Conservation (phyloP, 1,140 invertebrate species). For the Bombus balteatus region DNA sequence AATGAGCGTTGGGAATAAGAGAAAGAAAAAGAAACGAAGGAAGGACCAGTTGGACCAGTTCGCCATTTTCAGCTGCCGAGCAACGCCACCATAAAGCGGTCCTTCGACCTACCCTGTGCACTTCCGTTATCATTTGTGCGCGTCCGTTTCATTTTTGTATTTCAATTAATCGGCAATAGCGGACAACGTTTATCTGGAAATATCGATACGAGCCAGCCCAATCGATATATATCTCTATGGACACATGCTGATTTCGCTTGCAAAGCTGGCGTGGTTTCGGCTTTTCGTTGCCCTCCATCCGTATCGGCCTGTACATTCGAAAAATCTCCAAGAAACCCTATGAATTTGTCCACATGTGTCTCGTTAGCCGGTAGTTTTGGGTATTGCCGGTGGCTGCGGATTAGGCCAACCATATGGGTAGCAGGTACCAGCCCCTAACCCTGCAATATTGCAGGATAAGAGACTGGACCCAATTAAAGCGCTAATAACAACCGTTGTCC, state of each 20-base stretch:
- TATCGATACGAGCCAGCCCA: neutral
- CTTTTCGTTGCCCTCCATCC: neutral
- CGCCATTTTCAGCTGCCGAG: constrained; percentile 65
- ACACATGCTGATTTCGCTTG: neutral
- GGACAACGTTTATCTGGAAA: neutral
- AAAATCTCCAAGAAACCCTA: constrained; percentile 15
- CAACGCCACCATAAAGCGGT: constrained; percentile 25
- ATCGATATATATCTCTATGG: neutral
- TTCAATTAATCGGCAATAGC: constrained; percentile 15
- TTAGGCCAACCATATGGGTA: constrained; percentile 77
- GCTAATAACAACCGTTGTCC: constrained; percentile 77
- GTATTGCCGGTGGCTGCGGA: constrained; percentile 78
- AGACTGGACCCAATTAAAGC: constrained; percentile 79
- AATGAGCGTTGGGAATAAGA: constrained; percentile 52
- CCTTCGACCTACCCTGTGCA: neutral
- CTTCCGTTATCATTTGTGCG: neutral
- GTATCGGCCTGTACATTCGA: neutral
- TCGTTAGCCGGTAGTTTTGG: constrained; percentile 76
- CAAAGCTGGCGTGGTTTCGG: neutral
- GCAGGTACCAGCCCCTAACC: constrained; percentile 72
- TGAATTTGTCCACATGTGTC: constrained; percentile 48
- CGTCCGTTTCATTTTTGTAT: neutral
- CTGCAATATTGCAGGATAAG: constrained; percentile 78
- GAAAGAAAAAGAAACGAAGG: constrained; percentile 11
- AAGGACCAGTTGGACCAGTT: constrained; percentile 71